Evolutionary conservation across 1,140 invertebrate genomes (phyloP).

Genomic region (Pissodes strobi): DNA sequence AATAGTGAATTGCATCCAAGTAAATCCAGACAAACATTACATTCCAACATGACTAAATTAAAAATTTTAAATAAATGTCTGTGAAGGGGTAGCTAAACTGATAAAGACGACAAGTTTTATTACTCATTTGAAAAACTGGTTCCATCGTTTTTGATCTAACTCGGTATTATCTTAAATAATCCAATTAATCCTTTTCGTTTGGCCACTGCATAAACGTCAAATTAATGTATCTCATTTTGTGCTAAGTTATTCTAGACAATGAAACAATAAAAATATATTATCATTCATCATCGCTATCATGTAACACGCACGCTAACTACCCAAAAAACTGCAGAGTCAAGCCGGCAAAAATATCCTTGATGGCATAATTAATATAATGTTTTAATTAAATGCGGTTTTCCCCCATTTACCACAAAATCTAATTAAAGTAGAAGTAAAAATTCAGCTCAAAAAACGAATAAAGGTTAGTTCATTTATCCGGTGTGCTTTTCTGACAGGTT

Average conservation of each 20-base stretch:
- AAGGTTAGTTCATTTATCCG: slow-evolving; percentile 14
- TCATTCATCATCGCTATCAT: slow-evolving; percentile 18
- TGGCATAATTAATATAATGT: slow-evolving; percentile 31
- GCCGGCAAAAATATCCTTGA: slow-evolving; percentile 17
- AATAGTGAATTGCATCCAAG: too few species aligned
- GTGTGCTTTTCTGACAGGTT: slow-evolving; percentile 5
- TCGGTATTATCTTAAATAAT: too few species aligned
- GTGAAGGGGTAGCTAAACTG: too few species aligned
- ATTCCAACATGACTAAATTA: too few species aligned
- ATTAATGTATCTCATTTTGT: background rate
- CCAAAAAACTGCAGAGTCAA: slow-evolving; percentile 29
- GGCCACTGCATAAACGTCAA: background rate
- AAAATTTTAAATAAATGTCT: too few species aligned
- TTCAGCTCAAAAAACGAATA: background rate
- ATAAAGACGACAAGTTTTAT: too few species aligned
- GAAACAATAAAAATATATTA: slow-evolving; percentile 22
- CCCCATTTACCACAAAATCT: slow-evolving; percentile 28
- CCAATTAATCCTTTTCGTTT: too few species aligned
- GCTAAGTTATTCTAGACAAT: slow-evolving; percentile 9
- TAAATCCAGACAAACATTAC: too few species aligned
- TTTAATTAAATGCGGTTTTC: slow-evolving; percentile 29
- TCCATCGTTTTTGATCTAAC: too few species aligned
- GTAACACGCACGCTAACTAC: slow-evolving; percentile 20
- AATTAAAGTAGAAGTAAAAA: slow-evolving; percentile 28
- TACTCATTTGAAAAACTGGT: too few species aligned